phyloP scores from a whole-genome alignment of 2,797 vertebrate genomes.

The Hoplostethus mediterraneus region DNA sequence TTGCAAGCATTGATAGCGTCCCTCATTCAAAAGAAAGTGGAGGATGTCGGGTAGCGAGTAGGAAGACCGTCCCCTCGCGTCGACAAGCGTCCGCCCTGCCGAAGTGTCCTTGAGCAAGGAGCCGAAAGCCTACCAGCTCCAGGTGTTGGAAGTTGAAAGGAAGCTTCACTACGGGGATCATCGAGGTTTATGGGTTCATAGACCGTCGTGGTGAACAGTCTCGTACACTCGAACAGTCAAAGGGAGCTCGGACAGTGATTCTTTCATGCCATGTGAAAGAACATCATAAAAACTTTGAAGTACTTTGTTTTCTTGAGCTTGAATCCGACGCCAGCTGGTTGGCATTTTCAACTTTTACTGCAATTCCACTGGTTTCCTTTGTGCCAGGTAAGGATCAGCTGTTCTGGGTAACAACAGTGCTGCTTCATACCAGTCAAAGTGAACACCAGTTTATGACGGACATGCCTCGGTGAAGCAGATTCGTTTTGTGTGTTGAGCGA shows the following conservation, averaged over 20 bases:
- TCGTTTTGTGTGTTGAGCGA: slow-evolving; percentile 12
- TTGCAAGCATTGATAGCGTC: neutral
- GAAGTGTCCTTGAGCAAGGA: neutral
- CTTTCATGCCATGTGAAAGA: no score
- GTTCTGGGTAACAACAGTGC: slow-evolving; percentile 42
- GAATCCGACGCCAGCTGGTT: slow-evolving; percentile 21
- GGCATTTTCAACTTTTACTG: slow-evolving; percentile 10
- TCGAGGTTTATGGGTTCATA: no score
- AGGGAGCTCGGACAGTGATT: no score
- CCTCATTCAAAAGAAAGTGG: neutral
- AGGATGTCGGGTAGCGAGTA: no score
- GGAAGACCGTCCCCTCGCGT: neutral
- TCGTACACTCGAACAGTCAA: no score
- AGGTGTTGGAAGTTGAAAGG: neutral
- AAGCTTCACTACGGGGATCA: neutral
- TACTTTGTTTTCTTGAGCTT: slow-evolving; percentile 8
- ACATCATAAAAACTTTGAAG: neutral
- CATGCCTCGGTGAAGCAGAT: slow-evolving; percentile 12
- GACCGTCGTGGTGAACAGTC: no score
- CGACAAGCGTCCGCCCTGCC: neutral
- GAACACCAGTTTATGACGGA: slow-evolving; percentile 33
- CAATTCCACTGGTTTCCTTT: slow-evolving; percentile 30
- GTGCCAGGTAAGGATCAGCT: slow-evolving; percentile 37
- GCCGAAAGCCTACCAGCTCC: neutral
- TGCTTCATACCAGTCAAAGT: slow-evolving; percentile 61